Evolutionary conservation across 2,888 invertebrate genomes (phyloP), one percentile per base, ranked within the genome.

Genomic region (Sminthurides aquaticus): DNA sequence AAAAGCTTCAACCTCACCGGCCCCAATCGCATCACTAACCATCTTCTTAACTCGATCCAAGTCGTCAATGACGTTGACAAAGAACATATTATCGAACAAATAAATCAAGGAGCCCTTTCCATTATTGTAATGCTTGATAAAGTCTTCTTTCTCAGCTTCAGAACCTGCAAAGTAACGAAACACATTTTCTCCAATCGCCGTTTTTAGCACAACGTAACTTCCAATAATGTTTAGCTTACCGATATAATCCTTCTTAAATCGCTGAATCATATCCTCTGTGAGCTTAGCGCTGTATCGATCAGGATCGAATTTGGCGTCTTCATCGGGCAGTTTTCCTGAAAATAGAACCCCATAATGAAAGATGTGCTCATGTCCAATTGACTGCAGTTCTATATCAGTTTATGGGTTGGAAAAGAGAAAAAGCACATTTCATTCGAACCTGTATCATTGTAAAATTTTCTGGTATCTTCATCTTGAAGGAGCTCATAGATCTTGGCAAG

Each of bases 271-370:
- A 34, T 67, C 66, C 15, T 52, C 67, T 49, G 71, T 69, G n/a
- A 74, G 43, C 60, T 65, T 63, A 3, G 59, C 67, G 8, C 60
- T 66, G 54, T 70, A 70, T 3, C 56, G 54, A 15, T 57, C 43
- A 2, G 48, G 59, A 26, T 68, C 68, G 3, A 69, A 57, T n/a
- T 64, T 65, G 18, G 66, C 60, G 8, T 64, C 55, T 1, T 72
- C 71, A 49, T 72, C 71, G 27, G 74, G 74, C 73, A 72, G 73
- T 15, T 67, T 64, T 22, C 74, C 74, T 68, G 56, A 22, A 64
- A n/a, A 58, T 15, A 29, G 8, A n/a, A n/a, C n/a, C n/a, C n/a
- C n/a, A n/a, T n/a, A n/a, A n/a, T n/a, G n/a, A n/a, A n/a, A n/a
- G n/a, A n/a, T n/a, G n/a, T n/a, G n/a, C n/a, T n/a, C n/a, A n/a